phyloP scores from a whole-genome alignment of 2,888 invertebrate genomes.

The Cataglyphis rosenhaueri region DNA sequence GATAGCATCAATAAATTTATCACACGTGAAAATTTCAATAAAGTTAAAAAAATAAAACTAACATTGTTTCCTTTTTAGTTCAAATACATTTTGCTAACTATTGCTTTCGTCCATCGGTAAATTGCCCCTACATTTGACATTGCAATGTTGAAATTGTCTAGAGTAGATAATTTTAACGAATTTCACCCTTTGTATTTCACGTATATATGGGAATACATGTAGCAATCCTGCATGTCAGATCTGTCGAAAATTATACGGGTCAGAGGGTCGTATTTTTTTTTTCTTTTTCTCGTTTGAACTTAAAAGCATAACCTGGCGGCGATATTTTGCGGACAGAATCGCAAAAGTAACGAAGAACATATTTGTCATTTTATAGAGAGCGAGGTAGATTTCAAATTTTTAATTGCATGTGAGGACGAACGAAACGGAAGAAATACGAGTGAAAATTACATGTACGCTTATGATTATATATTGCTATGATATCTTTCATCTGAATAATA shows the following conservation, averaged over 20 bases:
- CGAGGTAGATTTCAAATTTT: slow-evolving; percentile 44
- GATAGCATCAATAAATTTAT: neutral
- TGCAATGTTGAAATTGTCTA: slow-evolving; percentile 14
- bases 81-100: neutral
- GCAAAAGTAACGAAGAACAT: slow-evolving; percentile 41
- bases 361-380: slow-evolving; percentile 22
- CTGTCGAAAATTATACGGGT: slow-evolving; percentile 55
- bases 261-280: slow-evolving; percentile 8
- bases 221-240: slow-evolving; percentile 26
- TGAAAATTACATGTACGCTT: slow-evolving; percentile 14
- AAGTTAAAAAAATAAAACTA: neutral
- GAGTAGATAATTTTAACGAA: slow-evolving; percentile 5
- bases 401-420: slow-evolving; percentile 21
- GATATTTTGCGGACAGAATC: slow-evolving; percentile 23
- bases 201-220: slow-evolving; percentile 10
- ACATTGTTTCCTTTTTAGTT: neutral
- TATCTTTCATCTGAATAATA: slow-evolving; percentile 24
- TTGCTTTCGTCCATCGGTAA: neutral
- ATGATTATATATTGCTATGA: slow-evolving; percentile 22
- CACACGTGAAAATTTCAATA: neutral
- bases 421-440: slow-evolving; percentile 3
- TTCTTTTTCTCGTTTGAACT: slow-evolving; percentile 23
- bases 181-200: neutral
- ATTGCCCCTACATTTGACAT: slow-evolving; percentile 15
- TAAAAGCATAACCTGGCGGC: slow-evolving; percentile 21